These are phyloP conservation scores for Andrena trimmerana DNA, from an alignment of 2,888 invertebrate genomes.

Conservation along the genomic window DNA sequence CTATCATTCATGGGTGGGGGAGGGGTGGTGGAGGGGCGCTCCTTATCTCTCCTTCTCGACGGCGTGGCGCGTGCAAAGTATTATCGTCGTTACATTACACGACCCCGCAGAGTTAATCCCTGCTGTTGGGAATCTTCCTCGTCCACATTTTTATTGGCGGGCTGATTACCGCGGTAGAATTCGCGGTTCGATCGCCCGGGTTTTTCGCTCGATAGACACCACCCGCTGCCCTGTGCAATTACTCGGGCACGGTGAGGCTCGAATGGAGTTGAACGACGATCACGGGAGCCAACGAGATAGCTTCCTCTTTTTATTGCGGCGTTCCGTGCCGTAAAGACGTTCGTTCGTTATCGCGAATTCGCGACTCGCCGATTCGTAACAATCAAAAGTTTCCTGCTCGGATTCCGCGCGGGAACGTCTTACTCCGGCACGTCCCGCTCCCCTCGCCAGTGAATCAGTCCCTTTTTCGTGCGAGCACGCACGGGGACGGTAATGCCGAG, in stretches of 20 bases:
- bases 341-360: conserved; percentile 2
- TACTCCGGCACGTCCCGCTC: background rate
- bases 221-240: background rate
- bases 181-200: background rate
- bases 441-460: background rate
- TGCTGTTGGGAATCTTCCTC: background rate
- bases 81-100: conserved; percentile 42
- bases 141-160: conserved; percentile 4
- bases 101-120: conserved; percentile 6
- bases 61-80: conserved; percentile 33
- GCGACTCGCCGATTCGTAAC: conserved; percentile 14
- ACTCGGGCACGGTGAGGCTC: background rate
- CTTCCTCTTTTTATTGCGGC: conserved; percentile 8
- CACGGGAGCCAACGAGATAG: background rate
- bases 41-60: conserved; percentile 47
- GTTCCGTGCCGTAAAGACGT: conserved; percentile 18
- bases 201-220: background rate
- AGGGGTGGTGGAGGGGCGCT: background rate
- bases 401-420: conserved; percentile 4
- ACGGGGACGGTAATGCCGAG: background rate
- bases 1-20: conserved; percentile 19
- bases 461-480: background rate
- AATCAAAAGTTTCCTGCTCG: conserved; percentile 23
- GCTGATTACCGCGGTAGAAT: background rate
- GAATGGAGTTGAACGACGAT: background rate